Evolutionary conservation across 2,888 invertebrate genomes (phyloP).

Genomic region (Toxonevra muliebris): DNA sequence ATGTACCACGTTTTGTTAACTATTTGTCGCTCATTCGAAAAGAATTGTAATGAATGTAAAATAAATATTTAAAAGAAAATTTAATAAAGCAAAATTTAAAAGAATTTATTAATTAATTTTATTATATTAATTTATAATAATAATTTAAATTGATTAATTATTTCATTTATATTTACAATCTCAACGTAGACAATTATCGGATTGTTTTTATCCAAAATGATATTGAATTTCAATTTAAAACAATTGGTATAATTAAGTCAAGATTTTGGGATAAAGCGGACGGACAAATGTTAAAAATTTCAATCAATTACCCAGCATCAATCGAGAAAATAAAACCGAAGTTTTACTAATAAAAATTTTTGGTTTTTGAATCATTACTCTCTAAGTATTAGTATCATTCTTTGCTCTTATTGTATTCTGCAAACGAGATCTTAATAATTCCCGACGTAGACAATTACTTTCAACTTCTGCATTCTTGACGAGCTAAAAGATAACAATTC

Average conservation of each 20-base stretch:
- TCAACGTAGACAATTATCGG: no score
- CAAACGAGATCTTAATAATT: constrained; percentile 54
- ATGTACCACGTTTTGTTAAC: no score
- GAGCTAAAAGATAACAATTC: constrained; percentile 43
- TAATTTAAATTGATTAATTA: not conserved
- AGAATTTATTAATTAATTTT: not conserved
- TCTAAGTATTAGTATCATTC: not conserved
- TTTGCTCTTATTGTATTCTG: constrained; percentile 42
- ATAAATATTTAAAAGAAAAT: not conserved
- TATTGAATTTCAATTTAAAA: no score
- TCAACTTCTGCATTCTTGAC: constrained; percentile 52
- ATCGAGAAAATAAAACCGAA: not conserved
- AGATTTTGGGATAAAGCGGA: no score
- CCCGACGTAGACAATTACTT: constrained; percentile 53
- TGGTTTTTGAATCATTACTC: not conserved
- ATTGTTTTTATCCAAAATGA: no score
- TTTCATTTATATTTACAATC: not conserved
- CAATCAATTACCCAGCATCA: no score
- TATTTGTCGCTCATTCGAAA: no score
- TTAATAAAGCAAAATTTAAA: not conserved
- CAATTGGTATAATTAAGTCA: no score
- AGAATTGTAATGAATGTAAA: no score
- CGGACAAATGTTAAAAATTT: no score
- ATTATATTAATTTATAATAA: not conserved
- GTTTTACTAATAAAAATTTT: not conserved